Percentiles rank a stretch among this genome's conserved stretches.
Conservation (phyloP, 2,797 vertebrate species). For the Erethizon dorsatum region DNA sequence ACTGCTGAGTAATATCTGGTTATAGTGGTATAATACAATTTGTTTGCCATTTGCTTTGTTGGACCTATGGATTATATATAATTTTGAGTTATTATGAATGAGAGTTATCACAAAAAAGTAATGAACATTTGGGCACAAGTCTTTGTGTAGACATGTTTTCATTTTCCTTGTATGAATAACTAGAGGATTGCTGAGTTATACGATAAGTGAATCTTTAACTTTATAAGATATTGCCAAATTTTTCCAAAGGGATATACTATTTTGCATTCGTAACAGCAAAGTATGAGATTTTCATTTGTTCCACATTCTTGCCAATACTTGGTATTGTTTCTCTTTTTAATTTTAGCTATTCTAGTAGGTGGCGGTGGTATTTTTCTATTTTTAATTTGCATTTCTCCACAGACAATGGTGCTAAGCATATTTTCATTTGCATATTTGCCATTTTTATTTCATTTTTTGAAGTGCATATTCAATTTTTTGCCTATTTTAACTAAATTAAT, state of each 20-base stretch:
- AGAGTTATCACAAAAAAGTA: background rate
- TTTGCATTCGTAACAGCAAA: background rate
- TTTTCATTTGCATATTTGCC: conserved; percentile 51
- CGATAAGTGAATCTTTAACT: conserved; percentile 37
- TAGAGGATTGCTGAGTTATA: background rate
- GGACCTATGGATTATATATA: background rate
- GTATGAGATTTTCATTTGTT: conserved; percentile 1
- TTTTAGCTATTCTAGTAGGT: conserved; percentile 40
- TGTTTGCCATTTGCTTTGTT: background rate
- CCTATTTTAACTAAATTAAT: conserved; percentile 13
- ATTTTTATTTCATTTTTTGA: conserved; percentile 8
- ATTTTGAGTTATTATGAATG: conserved; percentile 25
- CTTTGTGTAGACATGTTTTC: background rate
- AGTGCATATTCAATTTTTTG: background rate
- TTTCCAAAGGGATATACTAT: background rate
- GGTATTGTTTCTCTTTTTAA: conserved; percentile 6
- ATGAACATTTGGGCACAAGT: background rate
- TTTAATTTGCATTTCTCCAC: conserved; percentile 34
- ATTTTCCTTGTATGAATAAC: background rate
- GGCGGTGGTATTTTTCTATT: background rate
- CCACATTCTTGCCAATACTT: background rate
- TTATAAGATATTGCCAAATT: background rate
- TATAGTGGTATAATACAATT: background rate
- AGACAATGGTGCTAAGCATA: conserved; percentile 20
- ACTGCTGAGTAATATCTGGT: background rate